phyloP scores from a whole-genome alignment of 2,797 vertebrate genomes.

The Sebastes dallii region DNA sequence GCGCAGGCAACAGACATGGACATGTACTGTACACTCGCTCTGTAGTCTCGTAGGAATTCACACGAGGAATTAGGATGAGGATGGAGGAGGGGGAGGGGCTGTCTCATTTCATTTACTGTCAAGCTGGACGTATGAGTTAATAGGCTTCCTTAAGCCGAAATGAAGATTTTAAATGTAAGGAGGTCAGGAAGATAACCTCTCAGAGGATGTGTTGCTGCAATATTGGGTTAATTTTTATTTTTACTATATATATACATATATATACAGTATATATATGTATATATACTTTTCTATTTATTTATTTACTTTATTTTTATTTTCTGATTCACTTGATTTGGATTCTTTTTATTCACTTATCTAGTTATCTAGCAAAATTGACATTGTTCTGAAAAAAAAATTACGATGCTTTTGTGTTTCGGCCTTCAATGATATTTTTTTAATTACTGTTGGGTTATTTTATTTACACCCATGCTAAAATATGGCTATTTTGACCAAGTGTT shows the following conservation, averaged over 20 bases:
- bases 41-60: constrained; percentile 49
- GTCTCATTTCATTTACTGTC: constrained; percentile 66
- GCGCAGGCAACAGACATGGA: constrained; percentile 53
- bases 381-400: too few species aligned
- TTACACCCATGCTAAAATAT: background rate
- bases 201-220: constrained; percentile 1
- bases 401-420: accelerated
- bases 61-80: constrained; percentile 28
- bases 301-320: too few species aligned
- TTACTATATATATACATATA: too few species aligned
- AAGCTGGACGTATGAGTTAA: constrained; percentile 52
- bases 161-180: constrained; percentile 36
- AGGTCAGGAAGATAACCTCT: constrained; percentile 26
- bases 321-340: too few species aligned
- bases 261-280: too few species aligned
- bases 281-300: too few species aligned
- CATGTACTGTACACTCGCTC: constrained; percentile 36
- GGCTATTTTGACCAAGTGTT: background rate
- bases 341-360: too few species aligned
- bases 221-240: too few species aligned
- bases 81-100: background rate
- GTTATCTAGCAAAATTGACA: too few species aligned
- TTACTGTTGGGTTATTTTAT: too few species aligned
- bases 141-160: constrained; percentile 56
- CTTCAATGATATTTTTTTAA: accelerated